Conservation (phyloP, 2,797 vertebrate species). For the Dermochelys coriacea region DNA sequence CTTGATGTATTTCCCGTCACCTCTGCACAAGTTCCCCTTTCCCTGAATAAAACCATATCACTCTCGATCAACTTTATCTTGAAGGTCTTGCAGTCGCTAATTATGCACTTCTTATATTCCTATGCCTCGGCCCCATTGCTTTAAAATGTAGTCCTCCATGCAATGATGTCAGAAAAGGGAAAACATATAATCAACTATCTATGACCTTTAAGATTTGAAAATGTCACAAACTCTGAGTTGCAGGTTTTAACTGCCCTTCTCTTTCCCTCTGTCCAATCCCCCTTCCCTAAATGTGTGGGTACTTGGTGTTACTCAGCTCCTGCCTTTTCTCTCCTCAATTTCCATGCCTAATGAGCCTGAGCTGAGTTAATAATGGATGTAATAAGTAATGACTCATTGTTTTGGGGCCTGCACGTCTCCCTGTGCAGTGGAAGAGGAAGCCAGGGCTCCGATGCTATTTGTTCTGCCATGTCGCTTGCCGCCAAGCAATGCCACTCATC, state of each 20-base stretch:
- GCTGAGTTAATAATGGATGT: constrained; percentile 99
- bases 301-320: constrained; percentile 70
- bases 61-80: constrained; percentile 62
- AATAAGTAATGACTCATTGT: constrained; percentile 99
- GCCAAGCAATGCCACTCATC: constrained; percentile 98
- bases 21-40: not conserved
- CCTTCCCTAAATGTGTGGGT: constrained; percentile 48
- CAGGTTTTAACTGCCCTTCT: constrained; percentile 73
- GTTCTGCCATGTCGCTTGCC: constrained; percentile 94
- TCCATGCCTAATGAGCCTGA: constrained; percentile 99
- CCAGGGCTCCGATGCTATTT: constrained; percentile 89
- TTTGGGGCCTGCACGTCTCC: constrained; percentile 77
- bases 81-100: constrained; percentile 60
- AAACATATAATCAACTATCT: constrained; percentile 81
- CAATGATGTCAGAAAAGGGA: constrained; percentile 82
- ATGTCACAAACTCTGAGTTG: constrained; percentile 77
- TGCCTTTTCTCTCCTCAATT: constrained; percentile 89
- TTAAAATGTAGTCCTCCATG: constrained; percentile 61
- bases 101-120: constrained; percentile 55
- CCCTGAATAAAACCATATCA: constrained; percentile 17
- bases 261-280: not conserved
- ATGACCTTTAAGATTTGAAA: constrained; percentile 76
- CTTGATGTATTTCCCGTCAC: not conserved
- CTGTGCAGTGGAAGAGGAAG: constrained; percentile 86
- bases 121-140: constrained; percentile 51